Conservation (phyloP, 1,140 invertebrate species). For the Atta cephalotes region DNA sequence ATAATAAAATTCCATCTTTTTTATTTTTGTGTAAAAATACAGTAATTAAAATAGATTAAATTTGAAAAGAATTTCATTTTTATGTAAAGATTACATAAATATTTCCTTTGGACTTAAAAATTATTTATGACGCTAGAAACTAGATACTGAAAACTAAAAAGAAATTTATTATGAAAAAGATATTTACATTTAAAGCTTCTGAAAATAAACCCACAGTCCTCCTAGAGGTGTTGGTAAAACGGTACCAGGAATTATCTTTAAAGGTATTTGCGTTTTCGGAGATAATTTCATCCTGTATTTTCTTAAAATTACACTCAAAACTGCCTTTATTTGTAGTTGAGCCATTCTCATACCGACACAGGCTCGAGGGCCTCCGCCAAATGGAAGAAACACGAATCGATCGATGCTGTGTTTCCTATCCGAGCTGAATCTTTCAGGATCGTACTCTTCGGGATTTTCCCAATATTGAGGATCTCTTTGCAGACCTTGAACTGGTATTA, state of each 20-base stretch:
- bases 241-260: neutral
- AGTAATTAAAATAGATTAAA: neutral
- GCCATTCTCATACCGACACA: slow-evolving; percentile 86
- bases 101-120: neutral
- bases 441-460: slow-evolving; percentile 88
- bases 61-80: neutral
- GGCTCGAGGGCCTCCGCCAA: slow-evolving; percentile 88
- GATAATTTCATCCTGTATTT: slow-evolving; percentile 29
- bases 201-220: neutral
- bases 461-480: slow-evolving; percentile 86
- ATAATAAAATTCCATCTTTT: too few species aligned
- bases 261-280: neutral
- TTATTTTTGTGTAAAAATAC: too few species aligned
- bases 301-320: neutral
- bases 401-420: slow-evolving; percentile 71
- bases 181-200: neutral
- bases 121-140: neutral
- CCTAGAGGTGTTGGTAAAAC: neutral
- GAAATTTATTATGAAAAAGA: neutral
- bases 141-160: too few species aligned
- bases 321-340: slow-evolving; percentile 66
- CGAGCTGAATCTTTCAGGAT: slow-evolving; percentile 88
- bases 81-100: neutral
- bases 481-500: slow-evolving; percentile 78
- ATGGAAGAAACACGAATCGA: slow-evolving; percentile 82